Evolutionary conservation across 1,140 invertebrate genomes (phyloP).

Genomic region (Thalassaphorura encarpata): DNA sequence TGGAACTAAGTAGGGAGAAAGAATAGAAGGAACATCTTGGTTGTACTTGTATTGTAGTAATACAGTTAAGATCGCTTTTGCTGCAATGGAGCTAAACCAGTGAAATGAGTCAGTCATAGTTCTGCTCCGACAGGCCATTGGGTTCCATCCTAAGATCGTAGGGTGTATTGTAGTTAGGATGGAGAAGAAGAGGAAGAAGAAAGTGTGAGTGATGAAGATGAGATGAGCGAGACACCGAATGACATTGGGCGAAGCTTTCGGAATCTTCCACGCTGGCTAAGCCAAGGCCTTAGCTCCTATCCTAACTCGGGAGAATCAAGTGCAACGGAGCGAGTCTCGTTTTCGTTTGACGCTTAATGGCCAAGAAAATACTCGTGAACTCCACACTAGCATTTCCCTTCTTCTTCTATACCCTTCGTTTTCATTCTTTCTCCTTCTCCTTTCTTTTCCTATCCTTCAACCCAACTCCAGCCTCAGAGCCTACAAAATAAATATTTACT

Average conservation of each 20-base stretch:
- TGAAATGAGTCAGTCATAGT: too few species aligned
- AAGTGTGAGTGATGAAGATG: constrained; percentile 19
- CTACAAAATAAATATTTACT: constrained; percentile 32
- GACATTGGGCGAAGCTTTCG: constrained; percentile 4
- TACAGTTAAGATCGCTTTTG: too few species aligned
- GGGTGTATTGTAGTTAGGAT: too few species aligned
- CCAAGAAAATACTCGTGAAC: constrained; percentile 32
- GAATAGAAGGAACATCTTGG: too few species aligned
- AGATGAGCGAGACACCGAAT: constrained; percentile 16
- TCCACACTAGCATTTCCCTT: constrained; percentile 5
- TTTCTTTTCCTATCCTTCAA: neutral
- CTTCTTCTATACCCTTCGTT: constrained; percentile 7
- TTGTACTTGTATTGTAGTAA: too few species aligned
- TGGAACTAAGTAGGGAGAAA: too few species aligned
- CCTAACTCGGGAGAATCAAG: too few species aligned
- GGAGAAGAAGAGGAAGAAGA: constrained; percentile 1
- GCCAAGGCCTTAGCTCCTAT: too few species aligned
- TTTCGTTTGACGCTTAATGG: constrained; percentile 33
- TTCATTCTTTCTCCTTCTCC: neutral
- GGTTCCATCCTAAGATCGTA: too few species aligned
- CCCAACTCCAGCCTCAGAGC: constrained; percentile 4
- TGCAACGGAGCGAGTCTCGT: constrained; percentile 30
- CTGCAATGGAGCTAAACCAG: too few species aligned
- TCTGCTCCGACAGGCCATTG: too few species aligned
- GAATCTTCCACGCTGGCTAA: neutral